Base-by-base conservation (phyloP, 1,140 invertebrate genomes). In the Sogatella furcifera region DNA sequence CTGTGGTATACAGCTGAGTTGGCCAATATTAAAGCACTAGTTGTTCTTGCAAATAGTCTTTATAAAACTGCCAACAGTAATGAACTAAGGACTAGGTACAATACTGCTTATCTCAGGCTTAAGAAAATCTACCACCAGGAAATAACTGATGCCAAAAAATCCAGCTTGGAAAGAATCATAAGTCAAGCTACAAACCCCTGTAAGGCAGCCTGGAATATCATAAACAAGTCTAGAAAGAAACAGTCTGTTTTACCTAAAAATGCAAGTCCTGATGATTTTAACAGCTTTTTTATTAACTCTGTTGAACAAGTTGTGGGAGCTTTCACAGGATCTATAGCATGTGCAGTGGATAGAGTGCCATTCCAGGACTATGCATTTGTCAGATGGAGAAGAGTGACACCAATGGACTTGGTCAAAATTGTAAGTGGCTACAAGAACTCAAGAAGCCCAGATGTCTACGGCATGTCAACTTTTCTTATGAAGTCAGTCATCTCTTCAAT, bases 211-310 rank as follows among this genome's bases (percentile, higher is more conserved):
- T 54, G 52, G 52, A 54, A 54, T 17, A 24, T 54, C 11, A 31
- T 54, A 19, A 54, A 54, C 13, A 21, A 54, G 14, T 21, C 31
- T 19, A 14, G 5, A 15, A 22, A 15, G 21, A n/a, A 15, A 17
- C 21, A 31, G 22, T 24, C 21, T 24, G 21, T 17, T 15, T 17
- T 31, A 13, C 6, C 14, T 5, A 14, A 14, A 19, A 17, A 54
- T n/a, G 52, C 52, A n/a, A 54, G 52, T 24, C 52, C 52, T 3
- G 52, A 54, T 22, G 15, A 54, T n/a, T 54, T 54, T 17, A 54
- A 54, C 31, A 31, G 10, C 10, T 31, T 31, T 31, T 10, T 31
- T 31, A 10, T 31, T 31, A 4, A 31, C 31, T 31, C 31, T 31
- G 31, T 31, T 31, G 10, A 4, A 31, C 31, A 31, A 10, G 10